Evolutionary conservation across 2,113 vertebrate genomes (phyloP).

Genomic region (Ailuropoda melanoleuca): DNA sequence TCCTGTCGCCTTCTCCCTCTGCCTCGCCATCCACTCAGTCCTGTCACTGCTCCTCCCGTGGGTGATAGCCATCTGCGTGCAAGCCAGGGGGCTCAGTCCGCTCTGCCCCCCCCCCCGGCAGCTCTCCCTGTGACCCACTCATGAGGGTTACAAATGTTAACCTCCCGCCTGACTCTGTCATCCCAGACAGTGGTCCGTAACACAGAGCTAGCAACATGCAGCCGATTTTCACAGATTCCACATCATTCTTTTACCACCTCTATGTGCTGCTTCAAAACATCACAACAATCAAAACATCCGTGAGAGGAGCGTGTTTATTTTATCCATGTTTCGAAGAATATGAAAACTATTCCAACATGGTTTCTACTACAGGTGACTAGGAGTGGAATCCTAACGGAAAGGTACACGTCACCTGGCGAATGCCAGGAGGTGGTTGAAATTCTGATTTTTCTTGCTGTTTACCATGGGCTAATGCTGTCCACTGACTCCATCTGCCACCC

Average conservation of each 20-base stretch:
- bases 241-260: neutral
- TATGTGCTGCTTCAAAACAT: neutral
- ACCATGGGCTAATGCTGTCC: neutral
- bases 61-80: neutral
- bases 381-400: neutral
- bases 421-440: neutral
- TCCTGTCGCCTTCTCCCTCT: neutral
- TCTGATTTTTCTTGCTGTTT: neutral
- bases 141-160: neutral
- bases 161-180: neutral
- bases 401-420: too few species aligned
- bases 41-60: fast-evolving
- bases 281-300: neutral
- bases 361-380: neutral
- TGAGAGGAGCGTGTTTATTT: neutral
- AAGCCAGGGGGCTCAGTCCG: fast-evolving
- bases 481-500: neutral
- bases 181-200: fast-evolving
- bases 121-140: neutral
- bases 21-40: fast-evolving
- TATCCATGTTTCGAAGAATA: neutral
- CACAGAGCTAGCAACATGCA: fast-evolving
- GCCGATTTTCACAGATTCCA: too few species aligned
- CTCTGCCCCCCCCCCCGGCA: neutral
- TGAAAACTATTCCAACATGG: neutral